Percentiles rank a stretch among this genome's conserved stretches.
These are phyloP conservation scores for Graphium colonna DNA, from an alignment of 2,888 invertebrate species.

Conservation along the genomic window DNA sequence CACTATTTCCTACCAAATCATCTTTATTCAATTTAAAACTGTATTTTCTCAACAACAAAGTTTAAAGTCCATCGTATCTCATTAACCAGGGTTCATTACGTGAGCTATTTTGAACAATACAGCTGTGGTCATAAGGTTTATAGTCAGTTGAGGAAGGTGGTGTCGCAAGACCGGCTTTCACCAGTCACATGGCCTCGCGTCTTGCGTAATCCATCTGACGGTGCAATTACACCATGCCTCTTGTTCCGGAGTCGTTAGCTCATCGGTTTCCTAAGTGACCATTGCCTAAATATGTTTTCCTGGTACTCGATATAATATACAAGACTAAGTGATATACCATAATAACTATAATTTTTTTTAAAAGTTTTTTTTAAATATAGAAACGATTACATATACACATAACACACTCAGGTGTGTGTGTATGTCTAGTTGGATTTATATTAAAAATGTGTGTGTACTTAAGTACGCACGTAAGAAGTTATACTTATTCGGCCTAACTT, in stretches of 20 bases:
- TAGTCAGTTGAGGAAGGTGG: not conserved
- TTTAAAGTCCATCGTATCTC: not conserved
- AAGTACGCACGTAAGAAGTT: too few relatives aligned
- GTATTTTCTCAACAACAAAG: not conserved
- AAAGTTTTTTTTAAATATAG: too few relatives aligned
- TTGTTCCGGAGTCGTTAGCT: slow-evolving; percentile 1
- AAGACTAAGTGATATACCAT: too few relatives aligned
- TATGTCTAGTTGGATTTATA: too few relatives aligned
- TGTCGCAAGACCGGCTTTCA: slow-evolving; percentile 39
- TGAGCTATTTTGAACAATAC: slow-evolving; percentile 1
- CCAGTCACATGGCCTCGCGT: slow-evolving; percentile 24
- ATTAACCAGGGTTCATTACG: not conserved
- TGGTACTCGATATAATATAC: too few relatives aligned
- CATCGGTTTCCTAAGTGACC: not conserved
- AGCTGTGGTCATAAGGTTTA: not conserved
- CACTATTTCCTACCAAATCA: too few relatives aligned
- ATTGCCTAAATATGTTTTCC: not conserved
- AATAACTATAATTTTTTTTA: too few relatives aligned
- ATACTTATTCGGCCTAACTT: too few relatives aligned
- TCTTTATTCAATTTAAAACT: not conserved
- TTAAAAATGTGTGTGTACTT: too few relatives aligned
- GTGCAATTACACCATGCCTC: slow-evolving; percentile 14
- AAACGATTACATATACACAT: too few relatives aligned
- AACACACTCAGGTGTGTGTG: too few relatives aligned
- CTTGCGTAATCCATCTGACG: slow-evolving; percentile 19